phyloP scores from a whole-genome alignment of 2,888 invertebrate species.

The Ormyrus labotus region DNA sequence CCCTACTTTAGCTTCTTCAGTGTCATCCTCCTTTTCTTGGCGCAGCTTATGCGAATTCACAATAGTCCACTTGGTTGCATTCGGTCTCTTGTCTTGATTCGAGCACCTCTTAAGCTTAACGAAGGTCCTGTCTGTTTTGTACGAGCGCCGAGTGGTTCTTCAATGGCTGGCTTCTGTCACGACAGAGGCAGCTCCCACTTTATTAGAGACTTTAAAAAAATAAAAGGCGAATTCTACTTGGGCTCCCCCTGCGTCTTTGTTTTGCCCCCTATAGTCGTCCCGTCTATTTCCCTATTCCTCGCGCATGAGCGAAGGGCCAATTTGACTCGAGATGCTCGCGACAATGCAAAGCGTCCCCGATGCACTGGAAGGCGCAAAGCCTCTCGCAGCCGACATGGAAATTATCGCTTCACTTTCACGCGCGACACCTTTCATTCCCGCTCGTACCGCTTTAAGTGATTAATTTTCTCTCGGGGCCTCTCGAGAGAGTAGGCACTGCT shows the following conservation, averaged over 20 bases:
- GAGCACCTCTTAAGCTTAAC: conserved; percentile 2
- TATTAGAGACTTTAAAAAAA: conserved; percentile 24
- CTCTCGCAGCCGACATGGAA: conserved; percentile 8
- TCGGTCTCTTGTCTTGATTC: conserved; percentile 5
- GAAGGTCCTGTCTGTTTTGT: too few species aligned
- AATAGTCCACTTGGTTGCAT: conserved; percentile 10
- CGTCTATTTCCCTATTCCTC: neutral
- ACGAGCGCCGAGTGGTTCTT: too few species aligned
- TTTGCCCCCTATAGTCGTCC: too few species aligned
- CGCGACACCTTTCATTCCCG: neutral
- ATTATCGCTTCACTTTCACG: conserved; percentile 21
- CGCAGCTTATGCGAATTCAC: conserved; percentile 14
- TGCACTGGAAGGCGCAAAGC: too few species aligned
- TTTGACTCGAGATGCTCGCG: conserved; percentile 2
- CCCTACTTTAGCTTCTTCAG: neutral
- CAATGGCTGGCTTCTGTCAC: too few species aligned
- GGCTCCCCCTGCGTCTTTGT: neutral
- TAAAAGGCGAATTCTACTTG: conserved; percentile 10
- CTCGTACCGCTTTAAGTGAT: conserved; percentile 22
- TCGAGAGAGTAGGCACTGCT: neutral
- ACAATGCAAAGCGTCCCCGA: conserved; percentile 22
- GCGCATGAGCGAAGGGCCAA: conserved; percentile 11
- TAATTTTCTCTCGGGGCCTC: conserved; percentile 24
- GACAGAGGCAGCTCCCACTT: neutral
- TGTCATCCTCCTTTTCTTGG: neutral